Percentiles rank a stretch among this genome's conserved stretches.
Evolutionary conservation across 2,113 vertebrate genomes (phyloP).

Genomic region (Pygoscelis adeliae): DNA sequence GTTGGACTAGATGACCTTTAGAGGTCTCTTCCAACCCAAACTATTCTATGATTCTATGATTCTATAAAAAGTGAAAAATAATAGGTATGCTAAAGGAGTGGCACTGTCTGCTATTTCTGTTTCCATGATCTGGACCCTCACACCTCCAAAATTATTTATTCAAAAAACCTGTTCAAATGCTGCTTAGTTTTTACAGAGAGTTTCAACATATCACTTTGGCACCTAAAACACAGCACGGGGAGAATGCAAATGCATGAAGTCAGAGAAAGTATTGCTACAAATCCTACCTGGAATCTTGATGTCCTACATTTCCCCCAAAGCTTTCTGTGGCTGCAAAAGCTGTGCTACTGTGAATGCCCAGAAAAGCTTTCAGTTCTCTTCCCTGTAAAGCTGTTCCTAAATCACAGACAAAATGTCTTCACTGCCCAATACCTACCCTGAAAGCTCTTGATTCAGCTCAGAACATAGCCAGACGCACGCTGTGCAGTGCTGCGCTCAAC

Average conservation of each 20-base stretch:
- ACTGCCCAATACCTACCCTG: not conserved
- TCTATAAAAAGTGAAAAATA: not conserved
- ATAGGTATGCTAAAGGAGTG: not conserved
- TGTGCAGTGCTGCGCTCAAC: accelerated
- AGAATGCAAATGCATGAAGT: not conserved
- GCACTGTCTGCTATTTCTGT: not conserved
- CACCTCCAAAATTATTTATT: not conserved
- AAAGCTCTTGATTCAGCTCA: not conserved
- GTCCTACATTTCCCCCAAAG: not conserved
- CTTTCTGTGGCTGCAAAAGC: not conserved
- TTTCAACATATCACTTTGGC: not conserved
- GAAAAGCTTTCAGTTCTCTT: not conserved
- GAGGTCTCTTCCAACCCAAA: not conserved
- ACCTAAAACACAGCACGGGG: not conserved
- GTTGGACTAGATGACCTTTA: not conserved
- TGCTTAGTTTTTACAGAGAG: not conserved
- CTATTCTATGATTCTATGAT: not conserved
- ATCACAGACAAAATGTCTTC: not conserved
- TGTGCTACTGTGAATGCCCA: not conserved
- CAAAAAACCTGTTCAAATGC: not conserved
- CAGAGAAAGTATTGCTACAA: not conserved
- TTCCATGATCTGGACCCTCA: not conserved
- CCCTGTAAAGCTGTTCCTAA: not conserved
- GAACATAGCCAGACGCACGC: not conserved
- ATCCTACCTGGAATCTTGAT: not conserved